These are phyloP conservation scores for Okapia johnstoni DNA, from an alignment of 2,113 vertebrate genomes.

Conservation along the genomic window DNA sequence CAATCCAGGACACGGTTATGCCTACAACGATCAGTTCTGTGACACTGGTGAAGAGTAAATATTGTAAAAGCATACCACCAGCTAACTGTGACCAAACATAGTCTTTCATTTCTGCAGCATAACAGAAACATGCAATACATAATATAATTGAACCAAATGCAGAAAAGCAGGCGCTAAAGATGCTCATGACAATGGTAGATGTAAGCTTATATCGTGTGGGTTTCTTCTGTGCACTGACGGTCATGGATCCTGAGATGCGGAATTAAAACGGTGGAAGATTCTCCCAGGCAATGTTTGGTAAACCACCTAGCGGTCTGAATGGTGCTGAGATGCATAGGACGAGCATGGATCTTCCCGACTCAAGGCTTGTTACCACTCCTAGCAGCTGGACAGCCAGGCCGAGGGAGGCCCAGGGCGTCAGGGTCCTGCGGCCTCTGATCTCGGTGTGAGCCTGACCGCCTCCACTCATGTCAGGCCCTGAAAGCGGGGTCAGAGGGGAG, in stretches of 20 bases:
- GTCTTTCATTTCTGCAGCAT: neutral
- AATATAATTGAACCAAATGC: neutral
- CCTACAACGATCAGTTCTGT: too few species aligned
- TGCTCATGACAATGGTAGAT: neutral
- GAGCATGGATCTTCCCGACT: neutral
- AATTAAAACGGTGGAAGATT: neutral
- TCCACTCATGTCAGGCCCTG: neutral
- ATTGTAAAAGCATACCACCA: too few species aligned
- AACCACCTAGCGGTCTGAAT: neutral
- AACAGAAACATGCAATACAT: neutral
- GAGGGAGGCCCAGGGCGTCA: neutral
- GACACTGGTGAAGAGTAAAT: too few species aligned
- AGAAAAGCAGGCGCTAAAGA: neutral
- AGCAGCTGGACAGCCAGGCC: neutral
- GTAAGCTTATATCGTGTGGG: neutral
- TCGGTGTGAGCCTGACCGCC: neutral
- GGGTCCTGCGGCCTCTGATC: neutral
- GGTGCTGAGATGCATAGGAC: neutral
- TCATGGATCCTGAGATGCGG: too few species aligned
- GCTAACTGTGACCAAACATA: conserved; percentile 24
- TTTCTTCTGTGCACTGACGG: too few species aligned
- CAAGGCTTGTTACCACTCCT: neutral
- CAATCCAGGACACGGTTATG: too few species aligned
- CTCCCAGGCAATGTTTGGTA: neutral
- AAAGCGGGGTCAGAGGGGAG: neutral